Base-by-base conservation (phyloP, 2,113 vertebrate genomes). In the Damaliscus lunatus region DNA sequence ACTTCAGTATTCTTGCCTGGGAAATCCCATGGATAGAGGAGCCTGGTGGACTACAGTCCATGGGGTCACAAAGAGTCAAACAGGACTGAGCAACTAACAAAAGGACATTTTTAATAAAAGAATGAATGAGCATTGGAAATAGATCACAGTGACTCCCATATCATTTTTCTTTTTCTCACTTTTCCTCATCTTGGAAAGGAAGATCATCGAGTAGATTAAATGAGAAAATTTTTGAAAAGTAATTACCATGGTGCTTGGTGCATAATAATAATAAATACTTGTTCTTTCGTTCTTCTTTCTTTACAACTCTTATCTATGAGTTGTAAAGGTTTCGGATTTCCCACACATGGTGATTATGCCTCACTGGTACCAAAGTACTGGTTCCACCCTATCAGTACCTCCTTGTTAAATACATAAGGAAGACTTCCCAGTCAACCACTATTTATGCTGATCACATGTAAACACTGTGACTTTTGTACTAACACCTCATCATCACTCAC, bases 401-500 rank as follows among this genome's bases (percentile, higher is more conserved):
- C 43, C 80, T 27, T 92, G 27, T 84, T 93, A 90, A 55, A 55
- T 13, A 43, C 57, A 29, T 40, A 59, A 64, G 25, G 31, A 50
- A 92, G 50, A 46, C 5, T 31, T 78, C 23, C 82, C n/a, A 77
- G 40, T 60, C 62, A 92, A 5, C 52, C 60, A 60, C 0, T 82
- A 17, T 31, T 94, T 55, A 50, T 78, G 62, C 36, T 52, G 81
- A 67, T 94, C 52, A 33, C 40, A 55, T 3, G 52, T 2, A 19
- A 43, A 25, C 11, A 6, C n/a, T 60, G 29, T 59, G 94, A 84
- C 60, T 85, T 90, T 96, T 83, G 46, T 46, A 21, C 83, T 33
- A 50, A 92, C 80, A 92, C 50, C 88, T 96, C 90, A 90, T 25
- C 14, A 46, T 96, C 50, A 90, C 53, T 98, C 95, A 91, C 48